A percentile compares a stretch with the other conserved stretches of the same genome.
Evolutionary conservation across 1,140 invertebrate species (phyloP).

Genomic region (Calosoma granatense): DNA sequence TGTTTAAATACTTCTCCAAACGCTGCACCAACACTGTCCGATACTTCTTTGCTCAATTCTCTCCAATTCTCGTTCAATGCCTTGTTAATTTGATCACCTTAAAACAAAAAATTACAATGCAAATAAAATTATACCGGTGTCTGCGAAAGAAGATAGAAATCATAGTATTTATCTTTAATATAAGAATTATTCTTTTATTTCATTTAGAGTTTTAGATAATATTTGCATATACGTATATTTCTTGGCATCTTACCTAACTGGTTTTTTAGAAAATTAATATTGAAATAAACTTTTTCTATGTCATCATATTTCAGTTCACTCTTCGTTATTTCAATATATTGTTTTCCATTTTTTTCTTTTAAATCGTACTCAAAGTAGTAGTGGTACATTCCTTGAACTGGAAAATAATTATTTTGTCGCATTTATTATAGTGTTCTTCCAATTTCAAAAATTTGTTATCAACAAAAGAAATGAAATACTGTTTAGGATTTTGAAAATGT

Average conservation of each 20-base stretch:
- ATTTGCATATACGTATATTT: not conserved
- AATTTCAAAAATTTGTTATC: too few species aligned
- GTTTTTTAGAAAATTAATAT: not conserved
- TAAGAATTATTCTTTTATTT: not conserved
- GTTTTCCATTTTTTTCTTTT: not conserved
- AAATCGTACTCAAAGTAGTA: not conserved
- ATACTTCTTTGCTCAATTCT: constrained; percentile 31
- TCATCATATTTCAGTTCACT: not conserved
- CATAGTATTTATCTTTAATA: too few species aligned
- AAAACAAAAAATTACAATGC: too few species aligned
- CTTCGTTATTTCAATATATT: not conserved
- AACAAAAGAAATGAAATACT: too few species aligned
- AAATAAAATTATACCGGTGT: too few species aligned
- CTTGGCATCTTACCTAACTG: not conserved
- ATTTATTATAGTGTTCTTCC: too few species aligned
- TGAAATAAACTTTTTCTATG: not conserved
- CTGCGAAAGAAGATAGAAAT: too few species aligned
- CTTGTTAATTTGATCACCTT: constrained; percentile 35
- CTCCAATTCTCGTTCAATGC: constrained; percentile 43
- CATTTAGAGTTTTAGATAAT: not conserved
- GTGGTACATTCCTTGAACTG: not conserved
- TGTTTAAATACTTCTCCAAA: not conserved
- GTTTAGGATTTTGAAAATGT: too few species aligned
- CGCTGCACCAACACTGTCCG: not conserved
- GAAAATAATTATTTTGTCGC: too few species aligned